A percentile compares a stretch with the other conserved stretches of the same genome.
Conservation (phyloP, 2,797 vertebrate genomes). For the Rhinella marina region DNA sequence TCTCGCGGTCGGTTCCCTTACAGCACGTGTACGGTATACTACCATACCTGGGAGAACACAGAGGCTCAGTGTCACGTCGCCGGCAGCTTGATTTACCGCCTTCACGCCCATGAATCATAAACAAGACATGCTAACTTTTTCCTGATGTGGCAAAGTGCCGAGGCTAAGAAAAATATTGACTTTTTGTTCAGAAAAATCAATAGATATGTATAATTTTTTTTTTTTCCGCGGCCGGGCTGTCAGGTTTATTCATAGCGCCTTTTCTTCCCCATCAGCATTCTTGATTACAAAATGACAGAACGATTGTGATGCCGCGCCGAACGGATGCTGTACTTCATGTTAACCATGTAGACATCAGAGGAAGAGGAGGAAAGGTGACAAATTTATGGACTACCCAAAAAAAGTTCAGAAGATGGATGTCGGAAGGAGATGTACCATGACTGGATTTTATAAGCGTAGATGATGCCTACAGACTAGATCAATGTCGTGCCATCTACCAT, state of each 20-base stretch:
- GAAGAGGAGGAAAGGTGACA: background rate
- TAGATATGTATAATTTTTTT: conserved; percentile 59
- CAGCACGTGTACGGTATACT: background rate
- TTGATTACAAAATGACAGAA: conserved; percentile 50
- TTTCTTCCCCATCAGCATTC: conserved; percentile 57
- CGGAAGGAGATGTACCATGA: background rate
- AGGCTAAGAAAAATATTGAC: conserved; percentile 69
- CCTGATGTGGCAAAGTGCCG: conserved; percentile 65
- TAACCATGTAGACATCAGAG: background rate
- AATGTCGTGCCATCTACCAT: too few species aligned
- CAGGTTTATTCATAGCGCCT: conserved; percentile 61
- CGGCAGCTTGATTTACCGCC: conserved; percentile 31
- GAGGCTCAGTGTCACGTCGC: conserved; percentile 2
- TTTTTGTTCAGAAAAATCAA: conserved; percentile 66
- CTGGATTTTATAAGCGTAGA: background rate
- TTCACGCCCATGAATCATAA: conserved; percentile 57
- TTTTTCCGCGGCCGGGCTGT: conserved; percentile 62
- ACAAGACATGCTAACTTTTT: conserved; percentile 64
- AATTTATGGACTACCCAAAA: background rate
- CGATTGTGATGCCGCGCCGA: background rate
- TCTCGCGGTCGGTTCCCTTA: background rate
- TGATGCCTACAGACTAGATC: too few species aligned
- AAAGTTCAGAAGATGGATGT: background rate
- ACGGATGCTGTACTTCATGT: background rate
- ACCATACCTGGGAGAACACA: background rate